Evolutionary conservation across 2,113 vertebrate genomes (phyloP).

Genomic region (Serilophus lunatus): DNA sequence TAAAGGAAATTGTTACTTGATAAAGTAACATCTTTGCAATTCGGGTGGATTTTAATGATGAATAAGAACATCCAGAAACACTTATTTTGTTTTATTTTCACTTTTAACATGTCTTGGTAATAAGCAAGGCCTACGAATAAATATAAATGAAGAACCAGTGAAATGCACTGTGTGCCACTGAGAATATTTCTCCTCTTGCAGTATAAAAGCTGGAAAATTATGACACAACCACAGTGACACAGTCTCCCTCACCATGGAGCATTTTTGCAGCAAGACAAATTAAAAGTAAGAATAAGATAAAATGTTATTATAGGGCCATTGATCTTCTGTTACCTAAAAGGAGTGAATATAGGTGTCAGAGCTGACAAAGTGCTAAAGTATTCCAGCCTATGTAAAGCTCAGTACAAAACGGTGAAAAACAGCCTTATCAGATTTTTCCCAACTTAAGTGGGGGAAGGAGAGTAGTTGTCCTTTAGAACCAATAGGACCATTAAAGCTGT

Average conservation of each 20-base stretch:
- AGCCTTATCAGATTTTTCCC: background rate
- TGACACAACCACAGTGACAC: background rate
- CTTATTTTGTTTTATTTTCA: constrained; percentile 48
- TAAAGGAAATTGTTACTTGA: background rate
- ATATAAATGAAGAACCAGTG: background rate
- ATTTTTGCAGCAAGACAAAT: background rate
- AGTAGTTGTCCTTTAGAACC: background rate
- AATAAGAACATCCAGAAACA: background rate
- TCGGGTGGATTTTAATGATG: background rate
- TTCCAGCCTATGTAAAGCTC: background rate
- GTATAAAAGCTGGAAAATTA: background rate
- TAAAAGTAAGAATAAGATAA: constrained; percentile 41
- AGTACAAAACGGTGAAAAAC: background rate
- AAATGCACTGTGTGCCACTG: background rate
- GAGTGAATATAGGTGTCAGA: background rate
- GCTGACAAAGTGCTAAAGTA: background rate
- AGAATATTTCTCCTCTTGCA: background rate
- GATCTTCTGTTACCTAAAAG: constrained; percentile 34
- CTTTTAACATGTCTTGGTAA: background rate
- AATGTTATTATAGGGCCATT: constrained; percentile 39
- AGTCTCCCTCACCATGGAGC: background rate
- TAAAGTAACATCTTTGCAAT: background rate
- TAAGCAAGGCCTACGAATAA: constrained; percentile 27
- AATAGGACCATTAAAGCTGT: background rate
- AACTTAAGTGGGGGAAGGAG: background rate